Percentiles rank a stretch among this genome's conserved stretches.
phyloP scores from a whole-genome alignment of 2,888 invertebrate genomes.

The Hoplodrina ambigua region DNA sequence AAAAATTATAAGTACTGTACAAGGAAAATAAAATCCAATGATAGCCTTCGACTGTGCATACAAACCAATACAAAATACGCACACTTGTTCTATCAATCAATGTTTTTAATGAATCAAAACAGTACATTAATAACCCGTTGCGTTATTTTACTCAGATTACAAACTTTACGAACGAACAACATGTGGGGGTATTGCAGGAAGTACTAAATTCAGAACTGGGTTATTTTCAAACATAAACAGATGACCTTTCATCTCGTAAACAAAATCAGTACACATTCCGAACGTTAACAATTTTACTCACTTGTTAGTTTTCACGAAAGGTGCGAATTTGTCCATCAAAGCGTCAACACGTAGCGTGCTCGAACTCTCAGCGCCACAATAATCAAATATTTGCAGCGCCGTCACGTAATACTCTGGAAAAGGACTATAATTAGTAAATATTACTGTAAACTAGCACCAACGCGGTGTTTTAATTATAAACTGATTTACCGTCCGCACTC shows the following conservation, averaged over 20 bases:
- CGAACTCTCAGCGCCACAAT: constrained; percentile 80
- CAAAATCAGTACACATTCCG: constrained; percentile 23
- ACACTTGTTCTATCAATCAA: background rate
- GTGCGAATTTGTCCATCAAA: constrained; percentile 86
- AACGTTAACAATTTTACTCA: constrained; percentile 67
- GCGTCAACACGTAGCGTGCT: constrained; percentile 80
- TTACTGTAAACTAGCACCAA: constrained; percentile 77
- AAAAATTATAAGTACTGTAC: background rate
- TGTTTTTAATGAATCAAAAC: constrained; percentile 2
- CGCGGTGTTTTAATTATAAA: constrained; percentile 78
- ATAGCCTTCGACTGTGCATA: background rate
- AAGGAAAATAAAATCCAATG: constrained; percentile 9
- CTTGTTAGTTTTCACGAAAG: constrained; percentile 86
- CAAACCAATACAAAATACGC: background rate
- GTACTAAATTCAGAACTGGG: constrained; percentile 36
- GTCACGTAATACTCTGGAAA: constrained; percentile 85
- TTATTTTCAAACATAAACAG: constrained; percentile 43
- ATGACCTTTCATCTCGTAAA: constrained; percentile 39
- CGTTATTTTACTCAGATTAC: constrained; percentile 10
- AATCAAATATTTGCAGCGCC: constrained; percentile 86
- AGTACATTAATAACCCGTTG: background rate
- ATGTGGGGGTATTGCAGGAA: constrained; percentile 29
- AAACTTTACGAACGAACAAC: constrained; percentile 9
- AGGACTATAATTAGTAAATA: constrained; percentile 74
- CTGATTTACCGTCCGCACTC: constrained; percentile 79